Evolutionary conservation across 2,797 vertebrate species (phyloP).

Genomic region (Knipowitschia caucasica): DNA sequence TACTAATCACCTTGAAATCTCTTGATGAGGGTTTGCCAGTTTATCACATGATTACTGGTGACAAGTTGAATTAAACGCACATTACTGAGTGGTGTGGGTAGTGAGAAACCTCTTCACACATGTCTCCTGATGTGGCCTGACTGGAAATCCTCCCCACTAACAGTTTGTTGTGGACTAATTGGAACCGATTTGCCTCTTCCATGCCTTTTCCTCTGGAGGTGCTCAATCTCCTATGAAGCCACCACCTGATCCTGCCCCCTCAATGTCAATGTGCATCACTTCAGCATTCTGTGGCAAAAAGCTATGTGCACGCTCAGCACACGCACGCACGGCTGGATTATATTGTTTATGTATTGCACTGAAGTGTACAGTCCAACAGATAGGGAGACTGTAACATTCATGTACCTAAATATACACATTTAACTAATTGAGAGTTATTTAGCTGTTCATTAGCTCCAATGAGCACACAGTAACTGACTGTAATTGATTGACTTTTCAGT

Average conservation of each 20-base stretch:
- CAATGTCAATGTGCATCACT: neutral
- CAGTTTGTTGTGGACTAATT: conserved; percentile 7
- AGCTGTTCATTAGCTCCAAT: neutral
- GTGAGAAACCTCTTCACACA: neutral
- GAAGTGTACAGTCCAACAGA: neutral
- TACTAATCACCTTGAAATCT: conserved; percentile 47
- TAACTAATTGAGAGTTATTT: conserved; percentile 1
- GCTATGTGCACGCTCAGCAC: neutral
- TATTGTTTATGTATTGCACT: neutral
- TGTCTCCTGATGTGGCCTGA: conserved; percentile 6
- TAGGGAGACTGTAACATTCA: neutral
- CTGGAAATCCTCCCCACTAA: neutral
- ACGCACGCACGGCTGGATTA: neutral
- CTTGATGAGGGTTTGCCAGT: conserved; percentile 9
- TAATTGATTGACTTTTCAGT: neutral
- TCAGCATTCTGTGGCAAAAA: conserved; percentile 5
- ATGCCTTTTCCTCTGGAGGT: conserved; percentile 1
- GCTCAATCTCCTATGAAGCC: conserved; percentile 10
- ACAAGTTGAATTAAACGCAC: conserved; percentile 6
- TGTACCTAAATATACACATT: neutral
- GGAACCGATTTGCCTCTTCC: conserved; percentile 15
- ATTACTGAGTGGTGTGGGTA: conserved; percentile 8
- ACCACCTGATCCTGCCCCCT: conserved; percentile 10
- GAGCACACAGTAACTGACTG: neutral
- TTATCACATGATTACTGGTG: conserved; percentile 17